These are phyloP conservation scores for Latrodectus geometricus DNA, from an alignment of 1,140 invertebrate species.

Conservation along the genomic window DNA sequence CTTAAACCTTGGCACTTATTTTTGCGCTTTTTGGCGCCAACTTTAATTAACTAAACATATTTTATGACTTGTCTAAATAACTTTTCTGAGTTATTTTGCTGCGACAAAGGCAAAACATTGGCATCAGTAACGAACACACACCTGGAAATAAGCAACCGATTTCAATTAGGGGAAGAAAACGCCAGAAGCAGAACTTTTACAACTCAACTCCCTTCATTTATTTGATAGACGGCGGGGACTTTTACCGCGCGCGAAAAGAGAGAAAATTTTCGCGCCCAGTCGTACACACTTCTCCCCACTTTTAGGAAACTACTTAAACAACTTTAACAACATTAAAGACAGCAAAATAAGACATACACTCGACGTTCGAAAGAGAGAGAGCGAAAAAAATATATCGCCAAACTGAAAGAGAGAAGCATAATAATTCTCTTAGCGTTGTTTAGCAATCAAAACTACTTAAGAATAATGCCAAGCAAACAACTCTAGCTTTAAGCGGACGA, in stretches of 20 bases:
- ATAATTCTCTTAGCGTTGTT: constrained; percentile 50
- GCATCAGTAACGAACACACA: background rate
- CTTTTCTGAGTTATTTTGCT: constrained; percentile 33
- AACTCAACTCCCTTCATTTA: constrained; percentile 54
- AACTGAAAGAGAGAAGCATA: constrained; percentile 21
- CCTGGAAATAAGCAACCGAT: constrained; percentile 45
- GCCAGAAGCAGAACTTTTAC: constrained; percentile 33
- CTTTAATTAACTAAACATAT: constrained; percentile 61
- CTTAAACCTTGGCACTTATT: background rate
- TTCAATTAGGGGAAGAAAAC: constrained; percentile 54
- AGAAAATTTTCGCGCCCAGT: constrained; percentile 14
- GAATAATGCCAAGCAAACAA: constrained; percentile 59
- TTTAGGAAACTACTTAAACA: constrained; percentile 59
- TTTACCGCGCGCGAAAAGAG: background rate
- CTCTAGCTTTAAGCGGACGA: constrained; percentile 46
- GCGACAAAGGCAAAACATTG: constrained; percentile 25
- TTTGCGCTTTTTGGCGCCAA: constrained; percentile 14
- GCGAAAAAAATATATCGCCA: constrained; percentile 27
- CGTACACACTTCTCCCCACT: constrained; percentile 5
- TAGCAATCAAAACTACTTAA: constrained; percentile 62
- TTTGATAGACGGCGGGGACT: constrained; percentile 52
- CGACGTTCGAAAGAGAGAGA: background rate
- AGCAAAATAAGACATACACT: constrained; percentile 40
- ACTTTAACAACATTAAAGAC: constrained; percentile 60
- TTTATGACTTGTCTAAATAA: constrained; percentile 61